Evolutionary conservation across 2,888 invertebrate genomes (phyloP).

Genomic region (Cantharis lateralis): DNA sequence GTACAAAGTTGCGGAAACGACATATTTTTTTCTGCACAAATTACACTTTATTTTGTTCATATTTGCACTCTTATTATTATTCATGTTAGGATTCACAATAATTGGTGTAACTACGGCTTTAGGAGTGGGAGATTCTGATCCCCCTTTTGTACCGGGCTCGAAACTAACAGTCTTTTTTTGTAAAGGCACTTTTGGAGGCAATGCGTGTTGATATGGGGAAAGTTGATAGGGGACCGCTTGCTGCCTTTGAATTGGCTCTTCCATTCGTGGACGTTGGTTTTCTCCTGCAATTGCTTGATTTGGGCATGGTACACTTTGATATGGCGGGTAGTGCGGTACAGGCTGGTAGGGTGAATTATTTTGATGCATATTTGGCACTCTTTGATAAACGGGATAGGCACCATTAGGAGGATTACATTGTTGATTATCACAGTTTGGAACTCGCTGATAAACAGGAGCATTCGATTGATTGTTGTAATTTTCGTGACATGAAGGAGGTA

Average conservation of each 20-base stretch:
- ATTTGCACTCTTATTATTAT: conserved; percentile 46
- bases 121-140: conserved; percentile 47
- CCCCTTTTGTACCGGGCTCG: conserved; percentile 73
- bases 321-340: conserved; percentile 42
- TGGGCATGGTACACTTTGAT: conserved; percentile 42
- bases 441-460: conserved; percentile 15
- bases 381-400: conserved; percentile 34
- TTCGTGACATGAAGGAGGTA: conserved; percentile 14
- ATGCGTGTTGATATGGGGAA: conserved; percentile 68
- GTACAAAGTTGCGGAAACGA: conserved; percentile 77
- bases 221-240: conserved; percentile 51
- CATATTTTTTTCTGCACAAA: conserved; percentile 84
- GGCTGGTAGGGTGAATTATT: conserved; percentile 43
- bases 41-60: conserved; percentile 74
- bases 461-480: conserved; percentile 5
- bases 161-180: conserved; percentile 74
- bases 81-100: conserved; percentile 46
- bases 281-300: conserved; percentile 40
- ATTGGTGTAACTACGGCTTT: conserved; percentile 53
- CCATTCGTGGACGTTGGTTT: conserved; percentile 12
- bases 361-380: conserved; percentile 31
- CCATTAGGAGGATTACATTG: conserved; percentile 4
- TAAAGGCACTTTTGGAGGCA: conserved; percentile 60
- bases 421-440: conserved; percentile 10
- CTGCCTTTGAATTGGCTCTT: conserved; percentile 40